Evolutionary conservation across 2,888 invertebrate species (phyloP).

Genomic region (Zootermopsis nevadensis): DNA sequence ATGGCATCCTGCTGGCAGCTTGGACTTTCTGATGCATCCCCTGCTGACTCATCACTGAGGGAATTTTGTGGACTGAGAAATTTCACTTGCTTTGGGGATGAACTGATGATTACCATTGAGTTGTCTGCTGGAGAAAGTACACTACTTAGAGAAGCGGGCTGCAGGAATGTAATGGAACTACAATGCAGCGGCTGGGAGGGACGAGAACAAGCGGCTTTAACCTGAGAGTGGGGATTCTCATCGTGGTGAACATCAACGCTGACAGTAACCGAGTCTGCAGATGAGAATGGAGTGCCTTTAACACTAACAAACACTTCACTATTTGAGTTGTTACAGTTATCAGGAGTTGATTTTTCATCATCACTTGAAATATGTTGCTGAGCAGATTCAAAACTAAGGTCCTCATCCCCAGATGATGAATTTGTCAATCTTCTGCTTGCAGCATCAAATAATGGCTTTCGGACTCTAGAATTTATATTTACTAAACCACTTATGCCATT

Average conservation of each 20-base stretch:
- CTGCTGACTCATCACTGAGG: conserved; percentile 31
- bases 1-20: background rate
- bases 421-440: background rate
- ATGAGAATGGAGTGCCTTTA: conserved; percentile 49
- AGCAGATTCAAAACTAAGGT: conserved; percentile 53
- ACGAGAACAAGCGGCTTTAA: background rate
- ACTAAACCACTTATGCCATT: conserved; percentile 51
- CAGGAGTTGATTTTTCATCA: conserved; percentile 40
- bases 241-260: conserved; percentile 46
- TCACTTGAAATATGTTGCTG: conserved; percentile 44
- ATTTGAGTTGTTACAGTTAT: conserved; percentile 43
- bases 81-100: conserved; percentile 46
- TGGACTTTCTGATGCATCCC: background rate
- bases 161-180: background rate
- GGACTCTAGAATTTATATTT: conserved; percentile 55
- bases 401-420: conserved; percentile 48
- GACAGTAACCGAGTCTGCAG: conserved; percentile 51
- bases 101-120: conserved; percentile 37
- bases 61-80: conserved; percentile 47
- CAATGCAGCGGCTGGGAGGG: background rate
- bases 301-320: conserved; percentile 51
- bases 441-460: conserved; percentile 1
- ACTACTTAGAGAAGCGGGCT: background rate
- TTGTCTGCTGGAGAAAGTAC: background rate
- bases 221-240: background rate